Evolutionary conservation across 2,797 vertebrate species (phyloP).

Genomic region (Euthynnus affinis): DNA sequence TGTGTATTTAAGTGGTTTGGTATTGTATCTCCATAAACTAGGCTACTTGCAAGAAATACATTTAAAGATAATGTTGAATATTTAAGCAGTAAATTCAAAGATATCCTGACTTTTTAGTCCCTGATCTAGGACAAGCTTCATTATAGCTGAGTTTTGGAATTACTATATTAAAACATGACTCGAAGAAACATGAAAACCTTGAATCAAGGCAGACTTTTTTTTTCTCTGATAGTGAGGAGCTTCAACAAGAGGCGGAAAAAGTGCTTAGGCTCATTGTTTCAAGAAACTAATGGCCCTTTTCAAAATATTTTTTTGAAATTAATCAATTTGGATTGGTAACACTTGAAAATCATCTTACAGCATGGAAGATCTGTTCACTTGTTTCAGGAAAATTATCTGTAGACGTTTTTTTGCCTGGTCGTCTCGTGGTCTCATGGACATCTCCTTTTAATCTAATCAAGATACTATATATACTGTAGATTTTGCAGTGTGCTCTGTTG

Average conservation of each 20-base stretch:
- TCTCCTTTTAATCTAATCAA: neutral
- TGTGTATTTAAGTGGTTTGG: neutral
- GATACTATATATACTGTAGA: neutral
- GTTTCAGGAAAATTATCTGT: neutral
- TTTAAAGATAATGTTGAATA: neutral
- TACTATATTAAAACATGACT: neutral
- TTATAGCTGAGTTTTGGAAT: neutral
- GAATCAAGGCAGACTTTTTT: neutral
- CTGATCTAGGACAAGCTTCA: neutral
- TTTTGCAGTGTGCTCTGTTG: slow-evolving; percentile 13
- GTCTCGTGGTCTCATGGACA: neutral
- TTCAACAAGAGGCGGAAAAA: neutral
- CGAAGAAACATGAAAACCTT: neutral
- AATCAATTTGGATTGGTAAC: too few species aligned
- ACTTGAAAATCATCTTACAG: neutral
- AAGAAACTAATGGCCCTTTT: neutral
- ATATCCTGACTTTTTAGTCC: neutral
- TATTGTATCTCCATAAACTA: neutral
- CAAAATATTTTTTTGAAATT: too few species aligned
- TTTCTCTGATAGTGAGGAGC: neutral
- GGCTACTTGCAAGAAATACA: neutral
- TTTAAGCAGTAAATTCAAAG: neutral
- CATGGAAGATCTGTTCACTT: neutral
- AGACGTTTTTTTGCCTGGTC: neutral
- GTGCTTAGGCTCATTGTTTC: neutral